Evolutionary conservation across 2,113 vertebrate genomes (phyloP).

Genomic region (Takifugu bimaculatus): DNA sequence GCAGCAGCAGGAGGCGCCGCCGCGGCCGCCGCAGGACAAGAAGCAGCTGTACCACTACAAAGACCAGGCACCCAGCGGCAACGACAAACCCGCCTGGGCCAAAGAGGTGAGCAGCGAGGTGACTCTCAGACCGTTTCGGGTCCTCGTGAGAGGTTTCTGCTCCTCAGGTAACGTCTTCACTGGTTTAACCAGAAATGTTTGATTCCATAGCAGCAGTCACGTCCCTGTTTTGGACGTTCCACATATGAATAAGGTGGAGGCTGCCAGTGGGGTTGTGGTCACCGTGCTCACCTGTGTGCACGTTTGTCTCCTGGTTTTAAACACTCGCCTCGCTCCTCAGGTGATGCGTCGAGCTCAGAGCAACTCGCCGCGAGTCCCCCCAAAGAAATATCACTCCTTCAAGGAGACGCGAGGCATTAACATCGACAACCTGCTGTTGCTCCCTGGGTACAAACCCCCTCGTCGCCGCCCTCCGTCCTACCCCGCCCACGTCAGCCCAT

Average conservation of each 20-base stretch:
- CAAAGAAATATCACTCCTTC: conserved; percentile 72
- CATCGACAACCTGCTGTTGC: conserved; percentile 49
- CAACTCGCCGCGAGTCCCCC: conserved; percentile 75
- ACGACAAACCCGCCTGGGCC: conserved; percentile 95
- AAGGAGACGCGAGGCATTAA: conserved; percentile 48
- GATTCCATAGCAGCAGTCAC: too few species aligned
- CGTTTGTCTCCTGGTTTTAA: conserved; percentile 1
- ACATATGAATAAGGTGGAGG: neutral
- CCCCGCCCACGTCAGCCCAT: conserved; percentile 58
- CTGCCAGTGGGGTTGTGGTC: neutral
- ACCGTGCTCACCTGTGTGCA: neutral
- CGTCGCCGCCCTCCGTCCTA: conserved; percentile 62
- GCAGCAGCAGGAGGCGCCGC: conserved; percentile 77
- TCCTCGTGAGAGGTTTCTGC: neutral
- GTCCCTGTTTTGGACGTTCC: too few species aligned
- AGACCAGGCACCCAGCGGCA: conserved; percentile 86
- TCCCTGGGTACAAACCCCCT: conserved; percentile 54
- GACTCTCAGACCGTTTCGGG: too few species aligned
- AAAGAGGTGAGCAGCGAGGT: conserved; percentile 82
- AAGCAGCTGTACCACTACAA: conserved; percentile 98
- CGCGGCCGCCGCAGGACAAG: conserved; percentile 85
- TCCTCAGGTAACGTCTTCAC: conserved; percentile 8
- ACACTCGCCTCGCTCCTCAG: conserved; percentile 48
- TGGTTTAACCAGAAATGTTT: too few species aligned
- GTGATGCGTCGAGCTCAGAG: conserved; percentile 76